Base-by-base conservation (phyloP, 2,888 invertebrate genomes). In the Trichopoda pennipes region DNA sequence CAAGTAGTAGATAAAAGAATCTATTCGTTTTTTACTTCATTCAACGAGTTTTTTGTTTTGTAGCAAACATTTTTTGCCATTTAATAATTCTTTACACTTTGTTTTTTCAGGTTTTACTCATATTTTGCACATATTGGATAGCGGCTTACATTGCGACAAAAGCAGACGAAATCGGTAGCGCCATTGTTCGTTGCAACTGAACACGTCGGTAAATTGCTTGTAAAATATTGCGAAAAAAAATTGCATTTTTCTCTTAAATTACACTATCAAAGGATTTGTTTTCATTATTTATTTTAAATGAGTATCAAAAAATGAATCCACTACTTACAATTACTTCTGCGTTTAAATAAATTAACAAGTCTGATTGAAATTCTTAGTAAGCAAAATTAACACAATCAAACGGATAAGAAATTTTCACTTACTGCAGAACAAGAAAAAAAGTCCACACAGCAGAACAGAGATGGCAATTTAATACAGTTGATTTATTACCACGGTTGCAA, bases 101-200 rank as follows among this genome's bases (percentile, higher is more conserved):
- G 4, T 51, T 56, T 72, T 42, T 56, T 63, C 12, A 61, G 12
- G 44, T 77, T 55, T 56, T 56, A 10, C 17, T 79, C 7, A 53
- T 42, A 42, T 17, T 8, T 35, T 28, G 35, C 49, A 77, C 9
- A 53, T 55, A 35, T 47, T 66, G 51, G 28, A 16, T 61, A 72
- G 81, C 81, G 73, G 81, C 77, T 51, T 72, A 61, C 28, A 19
- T 81, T 51, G 63, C 63, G 77, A 81, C 58, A 72, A 53, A 49
- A 60, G 35, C 58, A 23, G 17, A 55, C 35, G 10, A 51, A 49
- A 51, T 64, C 44, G 21, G 19, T 55, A 73, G 73, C 56, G 82
- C 78, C 81, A 82, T 82, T 77, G 77, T 80, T 81, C 72, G 66
- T 77, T 81, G 77, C 76, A 81, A 68, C 58, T 19, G 21, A 55